phyloP scores from a whole-genome alignment of 1,140 invertebrate species.

The Zaprionus inermis region DNA sequence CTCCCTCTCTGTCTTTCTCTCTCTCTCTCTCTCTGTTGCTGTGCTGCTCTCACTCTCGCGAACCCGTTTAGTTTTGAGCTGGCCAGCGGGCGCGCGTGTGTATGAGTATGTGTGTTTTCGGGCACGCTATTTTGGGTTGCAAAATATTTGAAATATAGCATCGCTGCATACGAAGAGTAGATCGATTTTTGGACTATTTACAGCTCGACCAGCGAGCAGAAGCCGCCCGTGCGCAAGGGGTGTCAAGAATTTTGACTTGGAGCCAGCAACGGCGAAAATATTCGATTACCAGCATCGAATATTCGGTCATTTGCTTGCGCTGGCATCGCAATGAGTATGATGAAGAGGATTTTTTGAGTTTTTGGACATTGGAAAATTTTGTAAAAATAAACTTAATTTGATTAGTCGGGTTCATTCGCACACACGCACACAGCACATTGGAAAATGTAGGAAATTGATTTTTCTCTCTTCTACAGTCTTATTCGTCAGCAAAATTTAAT shows the following conservation, averaged over 20 bases:
- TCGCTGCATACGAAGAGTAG: constrained; percentile 38
- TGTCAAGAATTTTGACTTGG: background rate
- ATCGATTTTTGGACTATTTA: constrained; percentile 74
- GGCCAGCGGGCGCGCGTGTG: constrained; percentile 18
- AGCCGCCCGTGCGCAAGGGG: background rate
- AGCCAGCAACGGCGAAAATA: constrained; percentile 41
- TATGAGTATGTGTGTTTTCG: constrained; percentile 44
- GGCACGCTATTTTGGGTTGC: constrained; percentile 65
- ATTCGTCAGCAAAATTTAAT: constrained; percentile 80
- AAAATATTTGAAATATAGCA: constrained; percentile 63
- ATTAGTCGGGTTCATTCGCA: constrained; percentile 77
- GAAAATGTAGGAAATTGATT: constrained; percentile 68
- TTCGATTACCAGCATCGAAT: constrained; percentile 80
- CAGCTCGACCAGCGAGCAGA: constrained; percentile 68
- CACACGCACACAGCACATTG: constrained; percentile 8
- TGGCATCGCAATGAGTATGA: background rate
- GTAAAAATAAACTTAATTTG: constrained; percentile 75
- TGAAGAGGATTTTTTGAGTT: constrained; percentile 44
- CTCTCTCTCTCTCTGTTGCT: background rate
- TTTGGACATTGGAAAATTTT: constrained; percentile 52
- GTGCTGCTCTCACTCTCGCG: background rate
- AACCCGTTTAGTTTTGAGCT: constrained; percentile 22
- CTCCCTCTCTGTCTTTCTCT: background rate
- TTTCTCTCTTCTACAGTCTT: constrained; percentile 75
- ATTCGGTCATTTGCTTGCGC: constrained; percentile 29